Conservation (phyloP, 2,113 vertebrate species). For the Zeus faber region DNA sequence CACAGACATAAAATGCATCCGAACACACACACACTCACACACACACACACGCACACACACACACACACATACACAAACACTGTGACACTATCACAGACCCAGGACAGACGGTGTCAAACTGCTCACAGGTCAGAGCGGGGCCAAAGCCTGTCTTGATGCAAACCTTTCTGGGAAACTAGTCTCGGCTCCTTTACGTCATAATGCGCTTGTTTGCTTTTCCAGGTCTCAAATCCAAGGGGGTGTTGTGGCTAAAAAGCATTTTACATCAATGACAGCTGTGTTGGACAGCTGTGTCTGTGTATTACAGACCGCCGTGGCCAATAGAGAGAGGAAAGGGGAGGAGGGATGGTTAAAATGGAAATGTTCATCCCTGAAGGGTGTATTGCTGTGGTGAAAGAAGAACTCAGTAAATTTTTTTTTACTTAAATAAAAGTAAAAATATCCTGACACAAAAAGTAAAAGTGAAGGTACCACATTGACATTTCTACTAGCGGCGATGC, state of each 20-base stretch:
- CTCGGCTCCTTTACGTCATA: constrained; percentile 6
- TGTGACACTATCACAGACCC: too few species aligned
- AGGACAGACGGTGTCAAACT: constrained; percentile 12
- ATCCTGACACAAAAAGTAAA: too few species aligned
- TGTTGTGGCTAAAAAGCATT: constrained; percentile 40
- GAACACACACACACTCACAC: not conserved
- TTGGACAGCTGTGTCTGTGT: not conserved
- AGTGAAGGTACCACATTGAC: too few species aligned
- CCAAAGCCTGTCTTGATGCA: constrained; percentile 37
- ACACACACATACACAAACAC: constrained; percentile 5
- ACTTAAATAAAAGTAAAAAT: too few species aligned
- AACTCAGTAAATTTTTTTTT: too few species aligned
- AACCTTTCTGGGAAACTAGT: constrained; percentile 46
- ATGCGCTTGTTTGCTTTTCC: constrained; percentile 55
- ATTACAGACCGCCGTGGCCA: too few species aligned
- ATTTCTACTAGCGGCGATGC: too few species aligned
- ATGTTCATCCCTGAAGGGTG: too few species aligned
- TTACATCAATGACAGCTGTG: too few species aligned
- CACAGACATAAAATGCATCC: not conserved
- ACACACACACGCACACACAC: constrained; percentile 16
- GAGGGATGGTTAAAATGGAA: too few species aligned
- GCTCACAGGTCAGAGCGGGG: constrained; percentile 34
- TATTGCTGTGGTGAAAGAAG: too few species aligned
- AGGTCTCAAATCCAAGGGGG: constrained; percentile 23
- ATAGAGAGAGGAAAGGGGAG: too few species aligned